phyloP scores from a whole-genome alignment of 2,797 vertebrate genomes.

The Cirrhinus molitorella region DNA sequence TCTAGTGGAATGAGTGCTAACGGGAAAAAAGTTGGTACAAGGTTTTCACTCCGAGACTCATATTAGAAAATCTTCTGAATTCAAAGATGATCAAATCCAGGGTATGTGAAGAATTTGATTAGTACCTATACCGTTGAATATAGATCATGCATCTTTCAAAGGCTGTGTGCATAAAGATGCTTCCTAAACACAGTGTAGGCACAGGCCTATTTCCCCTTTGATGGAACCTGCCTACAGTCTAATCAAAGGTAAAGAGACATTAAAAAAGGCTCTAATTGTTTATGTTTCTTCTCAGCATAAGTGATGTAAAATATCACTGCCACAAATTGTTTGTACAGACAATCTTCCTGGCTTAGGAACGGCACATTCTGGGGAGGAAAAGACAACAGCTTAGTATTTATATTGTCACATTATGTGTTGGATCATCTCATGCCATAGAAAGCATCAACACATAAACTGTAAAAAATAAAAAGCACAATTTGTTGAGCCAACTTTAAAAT shows the following conservation, averaged over 20 bases:
- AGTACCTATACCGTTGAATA: conserved; percentile 30
- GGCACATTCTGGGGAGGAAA: background rate
- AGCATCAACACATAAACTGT: too few species aligned
- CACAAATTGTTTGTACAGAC: background rate
- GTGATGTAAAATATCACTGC: background rate
- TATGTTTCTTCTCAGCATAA: conserved; percentile 1
- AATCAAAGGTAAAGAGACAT: conserved; percentile 45
- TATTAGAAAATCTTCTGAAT: background rate
- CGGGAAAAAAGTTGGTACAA: background rate
- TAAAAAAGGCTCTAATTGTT: conserved; percentile 9
- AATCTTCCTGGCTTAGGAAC: background rate
- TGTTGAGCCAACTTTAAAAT: too few species aligned
- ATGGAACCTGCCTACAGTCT: conserved; percentile 20
- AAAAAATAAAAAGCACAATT: too few species aligned
- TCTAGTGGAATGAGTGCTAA: background rate
- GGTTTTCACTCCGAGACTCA: background rate
- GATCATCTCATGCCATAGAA: background rate
- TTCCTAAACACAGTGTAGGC: conserved; percentile 41
- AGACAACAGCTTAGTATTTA: background rate
- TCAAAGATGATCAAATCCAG: background rate
- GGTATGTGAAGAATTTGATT: conserved; percentile 19
- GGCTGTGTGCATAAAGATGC: conserved; percentile 16
- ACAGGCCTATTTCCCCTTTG: conserved; percentile 17
- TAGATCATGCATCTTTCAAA: conserved; percentile 27
- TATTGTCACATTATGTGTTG: background rate